A percentile compares a stretch with the other conserved stretches of the same genome.
These are phyloP conservation scores for Amphiprion clarkii DNA, from an alignment of 2,797 vertebrate species.

Conservation along the genomic window DNA sequence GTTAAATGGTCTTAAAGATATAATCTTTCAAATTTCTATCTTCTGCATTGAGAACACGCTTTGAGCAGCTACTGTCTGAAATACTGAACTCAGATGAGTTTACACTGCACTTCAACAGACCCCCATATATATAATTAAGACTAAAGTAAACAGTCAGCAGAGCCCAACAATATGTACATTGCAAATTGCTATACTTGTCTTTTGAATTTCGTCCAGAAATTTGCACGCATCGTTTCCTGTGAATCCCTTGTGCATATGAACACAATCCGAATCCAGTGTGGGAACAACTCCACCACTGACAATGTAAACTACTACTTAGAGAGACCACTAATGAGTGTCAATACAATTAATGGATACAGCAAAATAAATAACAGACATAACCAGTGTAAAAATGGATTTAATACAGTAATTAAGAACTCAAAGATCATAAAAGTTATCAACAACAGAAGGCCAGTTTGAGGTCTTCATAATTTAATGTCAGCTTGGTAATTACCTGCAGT, in stretches of 20 bases:
- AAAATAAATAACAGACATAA: not conserved
- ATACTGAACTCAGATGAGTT: not conserved
- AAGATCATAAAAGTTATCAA: not conserved
- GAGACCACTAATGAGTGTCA: not conserved
- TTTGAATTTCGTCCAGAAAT: conserved; percentile 2
- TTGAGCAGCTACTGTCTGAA: not conserved
- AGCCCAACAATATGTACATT: conserved; percentile 4
- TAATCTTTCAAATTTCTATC: not conserved
- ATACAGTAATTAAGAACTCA: not conserved
- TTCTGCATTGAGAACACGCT: not conserved
- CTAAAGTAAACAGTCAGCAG: not conserved
- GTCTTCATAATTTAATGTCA: not conserved
- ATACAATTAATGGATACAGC: not conserved
- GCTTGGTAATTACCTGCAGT: not conserved
- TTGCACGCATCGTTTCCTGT: not conserved
- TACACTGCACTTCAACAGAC: not conserved
- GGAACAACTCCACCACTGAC: not conserved
- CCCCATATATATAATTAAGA: not conserved
- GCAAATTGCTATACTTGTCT: not conserved
- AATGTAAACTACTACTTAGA: not conserved
- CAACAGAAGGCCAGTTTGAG: not conserved
- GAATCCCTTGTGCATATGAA: conserved; percentile 6
- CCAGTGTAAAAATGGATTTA: not conserved
- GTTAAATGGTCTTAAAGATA: not conserved
- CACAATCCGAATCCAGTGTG: conserved; percentile 6